Evolutionary conservation across 2,797 vertebrate species (phyloP), one percentile per base, ranked within the genome.

Genomic region (Sparidentex hasta): DNA sequence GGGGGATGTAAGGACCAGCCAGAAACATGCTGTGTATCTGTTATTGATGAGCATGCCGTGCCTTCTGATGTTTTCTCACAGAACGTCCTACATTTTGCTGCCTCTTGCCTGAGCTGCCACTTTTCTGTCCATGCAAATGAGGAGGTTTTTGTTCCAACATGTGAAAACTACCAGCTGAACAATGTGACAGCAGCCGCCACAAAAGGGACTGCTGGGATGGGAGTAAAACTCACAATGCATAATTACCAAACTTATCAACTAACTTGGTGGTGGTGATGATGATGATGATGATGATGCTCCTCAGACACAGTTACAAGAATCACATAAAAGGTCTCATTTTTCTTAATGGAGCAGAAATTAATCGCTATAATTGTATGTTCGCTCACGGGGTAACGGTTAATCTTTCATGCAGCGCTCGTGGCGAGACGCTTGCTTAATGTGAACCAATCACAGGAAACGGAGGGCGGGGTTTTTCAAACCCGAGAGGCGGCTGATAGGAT

Each of bases 21-120:
- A 89, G 78, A 88, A 88, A 88, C 90, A 93, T 71, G 86, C 85
- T 76, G 87, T 79, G 87, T 85, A 81, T 92, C 84, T 78, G 90
- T 92, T 93, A 90, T 91, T 94, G 92, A 93, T 92, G 91, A 91
- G 86, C 69, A 72, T 23, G 89, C 64, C 73, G 56, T 79, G 87
- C 87, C 84, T 80, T 90, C 89, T 89, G 86, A 91, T 90, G 92
- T 90, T 91, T 91, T 58, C 87, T 83, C 83, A 88, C 89, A 85
- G 62, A 85, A 83, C 84, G 87, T 92, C 88, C 91, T 90, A 93
- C 85, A 87, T 93, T 93, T 91, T 88, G 72, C 72, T 74, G 66
- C 54, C 75, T 84, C 82, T 70, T 78, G 87, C 58, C 63, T 63
- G 76, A 81, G 84, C 66, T 84, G 71, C 71, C 80, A 75, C 78